A percentile compares a stretch with the other conserved stretches of the same genome.
These are phyloP conservation scores for Serrognathus titanus DNA, from an alignment of 2,888 invertebrate genomes.

Conservation along the genomic window DNA sequence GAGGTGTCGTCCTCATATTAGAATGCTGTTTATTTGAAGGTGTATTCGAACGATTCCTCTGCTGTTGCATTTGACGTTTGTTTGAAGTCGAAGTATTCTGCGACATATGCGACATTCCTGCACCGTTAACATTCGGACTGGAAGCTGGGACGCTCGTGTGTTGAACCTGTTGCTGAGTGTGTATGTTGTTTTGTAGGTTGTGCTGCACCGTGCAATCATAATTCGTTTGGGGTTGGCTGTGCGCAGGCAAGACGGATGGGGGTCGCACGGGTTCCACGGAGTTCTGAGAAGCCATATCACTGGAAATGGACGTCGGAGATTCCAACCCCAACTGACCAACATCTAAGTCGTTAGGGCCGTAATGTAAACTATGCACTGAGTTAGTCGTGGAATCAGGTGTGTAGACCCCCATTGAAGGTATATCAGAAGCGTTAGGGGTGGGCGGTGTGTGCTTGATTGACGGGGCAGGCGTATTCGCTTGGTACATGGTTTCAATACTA, in stretches of 20 bases:
- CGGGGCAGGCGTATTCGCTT: slow-evolving; percentile 30
- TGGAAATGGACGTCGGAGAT: slow-evolving; percentile 84
- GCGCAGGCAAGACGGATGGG: slow-evolving; percentile 53
- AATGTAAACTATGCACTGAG: slow-evolving; percentile 74
- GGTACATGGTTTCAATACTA: slow-evolving; percentile 28
- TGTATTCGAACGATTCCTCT: slow-evolving; percentile 42
- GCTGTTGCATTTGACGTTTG: slow-evolving; percentile 44
- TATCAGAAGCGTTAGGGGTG: slow-evolving; percentile 53
- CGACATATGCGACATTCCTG: slow-evolving; percentile 21
- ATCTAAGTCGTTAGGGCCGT: slow-evolving; percentile 77
- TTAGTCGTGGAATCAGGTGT: slow-evolving; percentile 82
- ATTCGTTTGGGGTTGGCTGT: slow-evolving; percentile 39
- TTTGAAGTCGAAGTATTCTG: slow-evolving; percentile 40
- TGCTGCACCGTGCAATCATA: slow-evolving; percentile 75
- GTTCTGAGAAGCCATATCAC: slow-evolving; percentile 76
- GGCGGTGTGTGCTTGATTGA: slow-evolving; percentile 52
- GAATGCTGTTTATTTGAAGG: slow-evolving; percentile 43
- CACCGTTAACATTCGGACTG: slow-evolving; percentile 43
- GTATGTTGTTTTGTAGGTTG: slow-evolving; percentile 53
- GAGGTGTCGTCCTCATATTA: slow-evolving; percentile 43
- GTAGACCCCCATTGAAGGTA: slow-evolving; percentile 82
- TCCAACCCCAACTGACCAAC: slow-evolving; percentile 81
- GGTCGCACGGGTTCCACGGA: slow-evolving; percentile 61
- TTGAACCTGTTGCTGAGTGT: slow-evolving; percentile 35
- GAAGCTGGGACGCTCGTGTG: slow-evolving; percentile 46